Conservation (phyloP, 2,797 vertebrate genomes). For the Onychomys arenicola region DNA sequence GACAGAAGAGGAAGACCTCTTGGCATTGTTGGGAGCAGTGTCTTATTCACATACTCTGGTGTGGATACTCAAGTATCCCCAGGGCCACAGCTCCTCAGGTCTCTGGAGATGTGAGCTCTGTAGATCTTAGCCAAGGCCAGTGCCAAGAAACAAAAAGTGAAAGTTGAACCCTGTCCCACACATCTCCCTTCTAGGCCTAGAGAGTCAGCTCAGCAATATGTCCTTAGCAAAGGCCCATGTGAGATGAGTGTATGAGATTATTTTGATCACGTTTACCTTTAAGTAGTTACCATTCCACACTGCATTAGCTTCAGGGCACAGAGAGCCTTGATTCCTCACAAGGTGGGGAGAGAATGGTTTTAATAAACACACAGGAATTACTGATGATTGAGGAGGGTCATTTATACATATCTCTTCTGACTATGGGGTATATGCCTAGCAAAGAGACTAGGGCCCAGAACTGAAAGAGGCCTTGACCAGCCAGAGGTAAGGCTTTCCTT, state of each 20-base stretch:
- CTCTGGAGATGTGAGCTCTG: no score
- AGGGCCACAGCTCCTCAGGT: rapidly evolving
- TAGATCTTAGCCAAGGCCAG: no score
- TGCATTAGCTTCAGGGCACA: no score
- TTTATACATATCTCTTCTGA: no score
- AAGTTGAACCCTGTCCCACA: rapidly evolving
- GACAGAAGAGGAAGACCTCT: neutral
- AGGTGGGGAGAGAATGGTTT: no score
- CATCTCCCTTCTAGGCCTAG: no score
- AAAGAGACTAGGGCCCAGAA: neutral
- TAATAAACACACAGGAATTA: neutral
- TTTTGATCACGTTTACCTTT: neutral
- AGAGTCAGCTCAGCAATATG: neutral
- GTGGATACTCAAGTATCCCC: no score
- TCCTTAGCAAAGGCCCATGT: neutral
- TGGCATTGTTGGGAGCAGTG: rapidly evolving
- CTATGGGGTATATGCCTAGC: neutral
- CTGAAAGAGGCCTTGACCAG: neutral
- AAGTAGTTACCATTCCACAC: neutral
- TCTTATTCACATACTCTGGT: rapidly evolving
- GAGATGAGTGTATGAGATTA: neutral
- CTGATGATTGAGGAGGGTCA: neutral
- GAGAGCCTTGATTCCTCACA: no score
- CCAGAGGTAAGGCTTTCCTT: no score
- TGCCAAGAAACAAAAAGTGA: neutral